phyloP scores from a whole-genome alignment of 1,140 invertebrate species.

The Ceratosolen fusciceps region DNA sequence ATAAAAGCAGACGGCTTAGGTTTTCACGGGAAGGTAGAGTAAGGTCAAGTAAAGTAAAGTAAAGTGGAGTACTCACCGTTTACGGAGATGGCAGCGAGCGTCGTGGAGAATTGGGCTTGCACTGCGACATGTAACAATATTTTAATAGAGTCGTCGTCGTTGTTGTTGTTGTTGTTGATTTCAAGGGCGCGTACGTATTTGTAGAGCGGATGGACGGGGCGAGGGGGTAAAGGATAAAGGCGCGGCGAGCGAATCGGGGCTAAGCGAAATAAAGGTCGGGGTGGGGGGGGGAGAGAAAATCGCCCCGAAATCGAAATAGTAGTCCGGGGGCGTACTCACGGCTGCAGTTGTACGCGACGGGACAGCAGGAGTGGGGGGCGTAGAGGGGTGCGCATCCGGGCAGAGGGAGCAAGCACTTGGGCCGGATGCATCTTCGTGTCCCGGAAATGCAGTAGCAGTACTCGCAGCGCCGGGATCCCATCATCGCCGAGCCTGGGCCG shows the following conservation, averaged over 20 bases:
- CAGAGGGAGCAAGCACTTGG: slow-evolving; percentile 84
- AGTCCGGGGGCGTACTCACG: slow-evolving; percentile 65
- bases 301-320: no score
- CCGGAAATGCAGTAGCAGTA: slow-evolving; percentile 90
- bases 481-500: slow-evolving; percentile 87
- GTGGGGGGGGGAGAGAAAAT: no score
- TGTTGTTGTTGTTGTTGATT: no score
- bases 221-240: not conserved
- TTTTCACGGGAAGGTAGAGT: no score
- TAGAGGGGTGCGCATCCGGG: slow-evolving; percentile 81
- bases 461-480: slow-evolving; percentile 82
- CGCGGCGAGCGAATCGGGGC: not conserved
- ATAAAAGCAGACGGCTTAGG: no score
- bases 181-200: not conserved
- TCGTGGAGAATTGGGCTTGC: slow-evolving; percentile 58
- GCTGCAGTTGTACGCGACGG: slow-evolving; percentile 85
- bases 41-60: slow-evolving; percentile 3
- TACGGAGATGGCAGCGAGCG: slow-evolving; percentile 56
- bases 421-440: slow-evolving; percentile 82
- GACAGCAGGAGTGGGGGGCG: slow-evolving; percentile 84
- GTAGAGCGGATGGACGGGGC: not conserved
- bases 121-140: slow-evolving; percentile 57
- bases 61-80: slow-evolving; percentile 59
- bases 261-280: not conserved
- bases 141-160: no score